Percentiles rank a stretch among this genome's conserved stretches.
Evolutionary conservation across 2,888 invertebrate genomes (phyloP).

Genomic region (Heliconius sara): DNA sequence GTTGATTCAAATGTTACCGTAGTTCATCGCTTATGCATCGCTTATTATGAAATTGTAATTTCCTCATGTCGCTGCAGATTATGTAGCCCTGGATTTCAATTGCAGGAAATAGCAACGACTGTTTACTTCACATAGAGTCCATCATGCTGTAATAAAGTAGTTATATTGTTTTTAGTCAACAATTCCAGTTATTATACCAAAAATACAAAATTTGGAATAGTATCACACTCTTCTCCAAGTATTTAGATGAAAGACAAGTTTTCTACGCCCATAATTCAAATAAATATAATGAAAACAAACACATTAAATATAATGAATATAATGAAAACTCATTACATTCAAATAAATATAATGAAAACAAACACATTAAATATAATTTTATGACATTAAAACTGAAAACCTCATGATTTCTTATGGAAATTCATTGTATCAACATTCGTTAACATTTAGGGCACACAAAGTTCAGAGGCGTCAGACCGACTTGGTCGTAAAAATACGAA

Average conservation of each 20-base stretch:
- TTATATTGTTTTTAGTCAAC: no score
- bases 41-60: slow-evolving; percentile 5
- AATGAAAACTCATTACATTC: no score
- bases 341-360: slow-evolving; percentile 4
- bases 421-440: slow-evolving; percentile 35
- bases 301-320: slow-evolving; percentile 15
- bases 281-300: slow-evolving; percentile 10
- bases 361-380: slow-evolving; percentile 13
- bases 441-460: slow-evolving; percentile 39
- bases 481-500: slow-evolving; percentile 47
- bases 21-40: not conserved
- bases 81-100: not conserved
- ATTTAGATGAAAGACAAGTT: no score
- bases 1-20: not conserved
- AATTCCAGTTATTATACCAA: no score
- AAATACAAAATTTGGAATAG: no score
- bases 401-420: slow-evolving; percentile 27
- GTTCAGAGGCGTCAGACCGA: slow-evolving; percentile 38
- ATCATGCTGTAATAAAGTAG: no score
- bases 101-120: not conserved
- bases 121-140: no score
- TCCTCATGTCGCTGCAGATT: not conserved
- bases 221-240: no score
- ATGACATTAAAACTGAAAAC: slow-evolving; percentile 23
- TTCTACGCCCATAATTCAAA: not conserved